phyloP scores from a whole-genome alignment of 1,140 invertebrate species.

The Drosophila parvula region DNA sequence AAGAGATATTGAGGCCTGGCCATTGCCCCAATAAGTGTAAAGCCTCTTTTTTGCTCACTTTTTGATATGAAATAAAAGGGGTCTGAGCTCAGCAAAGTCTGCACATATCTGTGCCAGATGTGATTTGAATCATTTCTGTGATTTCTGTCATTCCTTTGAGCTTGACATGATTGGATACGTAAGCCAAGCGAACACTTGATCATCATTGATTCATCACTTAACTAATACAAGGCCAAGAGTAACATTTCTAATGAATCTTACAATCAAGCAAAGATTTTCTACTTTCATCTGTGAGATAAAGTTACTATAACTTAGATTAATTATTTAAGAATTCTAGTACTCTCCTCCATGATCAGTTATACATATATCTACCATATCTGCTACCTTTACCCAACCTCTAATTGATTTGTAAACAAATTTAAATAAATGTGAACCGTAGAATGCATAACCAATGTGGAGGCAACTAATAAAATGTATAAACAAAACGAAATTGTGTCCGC shows the following conservation, averaged over 20 bases:
- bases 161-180: background rate
- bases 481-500: conserved; percentile 37
- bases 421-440: background rate
- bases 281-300: background rate
- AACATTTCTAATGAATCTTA: background rate
- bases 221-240: background rate
- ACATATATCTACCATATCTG: background rate
- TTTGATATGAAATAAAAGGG: background rate
- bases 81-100: background rate
- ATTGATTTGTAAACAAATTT: conserved; percentile 10
- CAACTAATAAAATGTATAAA: conserved; percentile 43
- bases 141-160: background rate
- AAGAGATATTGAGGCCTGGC: conserved; percentile 16
- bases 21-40: conserved; percentile 8
- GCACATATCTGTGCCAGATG: conserved; percentile 6
- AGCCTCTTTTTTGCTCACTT: background rate
- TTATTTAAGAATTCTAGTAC: background rate
- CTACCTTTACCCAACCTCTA: background rate
- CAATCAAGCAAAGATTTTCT: background rate
- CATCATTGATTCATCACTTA: background rate
- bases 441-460: conserved; percentile 35
- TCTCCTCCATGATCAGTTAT: background rate
- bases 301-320: background rate
- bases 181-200: background rate
- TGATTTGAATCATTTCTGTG: background rate